phyloP scores from a whole-genome alignment of 2,113 vertebrate genomes.

The Thomomys bottae region DNA sequence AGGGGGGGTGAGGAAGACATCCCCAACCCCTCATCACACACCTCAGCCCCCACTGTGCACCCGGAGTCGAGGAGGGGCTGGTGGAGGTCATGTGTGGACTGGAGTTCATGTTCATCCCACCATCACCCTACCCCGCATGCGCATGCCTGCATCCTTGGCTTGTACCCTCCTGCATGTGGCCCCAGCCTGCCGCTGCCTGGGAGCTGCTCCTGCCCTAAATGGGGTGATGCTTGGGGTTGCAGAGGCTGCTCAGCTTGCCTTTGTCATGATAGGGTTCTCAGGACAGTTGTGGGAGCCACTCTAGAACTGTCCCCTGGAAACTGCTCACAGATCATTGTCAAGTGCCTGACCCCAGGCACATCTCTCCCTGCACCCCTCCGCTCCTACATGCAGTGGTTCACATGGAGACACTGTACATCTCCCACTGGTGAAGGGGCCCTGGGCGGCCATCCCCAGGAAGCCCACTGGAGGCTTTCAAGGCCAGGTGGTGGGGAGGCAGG shows the following conservation, averaged over 20 bases:
- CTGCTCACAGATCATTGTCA: rapidly evolving
- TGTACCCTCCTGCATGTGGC: slow-evolving; percentile 16
- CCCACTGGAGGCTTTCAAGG: not conserved
- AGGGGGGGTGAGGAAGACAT: not conserved
- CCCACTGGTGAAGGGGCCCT: rapidly evolving
- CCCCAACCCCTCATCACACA: rapidly evolving
- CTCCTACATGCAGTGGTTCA: not conserved
- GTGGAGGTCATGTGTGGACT: not conserved
- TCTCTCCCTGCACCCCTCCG: too few relatives aligned
- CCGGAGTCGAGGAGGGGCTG: not conserved
- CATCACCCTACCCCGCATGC: not conserved
- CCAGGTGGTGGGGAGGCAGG: not conserved
- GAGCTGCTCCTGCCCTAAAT: slow-evolving; percentile 64
- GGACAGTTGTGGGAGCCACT: not conserved
- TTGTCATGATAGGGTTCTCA: not conserved
- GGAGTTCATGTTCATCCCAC: not conserved
- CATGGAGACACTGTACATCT: not conserved
- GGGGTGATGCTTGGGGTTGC: slow-evolving; percentile 80
- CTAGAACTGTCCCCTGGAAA: not conserved
- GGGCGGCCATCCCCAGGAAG: not conserved
- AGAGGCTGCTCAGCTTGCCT: slow-evolving; percentile 79
- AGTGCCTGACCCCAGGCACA: too few relatives aligned
- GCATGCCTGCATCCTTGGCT: not conserved
- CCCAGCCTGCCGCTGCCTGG: not conserved
- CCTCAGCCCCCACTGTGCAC: not conserved